Base-by-base conservation (phyloP, 2,113 vertebrate species). In the Aspidoscelis tigris region DNA sequence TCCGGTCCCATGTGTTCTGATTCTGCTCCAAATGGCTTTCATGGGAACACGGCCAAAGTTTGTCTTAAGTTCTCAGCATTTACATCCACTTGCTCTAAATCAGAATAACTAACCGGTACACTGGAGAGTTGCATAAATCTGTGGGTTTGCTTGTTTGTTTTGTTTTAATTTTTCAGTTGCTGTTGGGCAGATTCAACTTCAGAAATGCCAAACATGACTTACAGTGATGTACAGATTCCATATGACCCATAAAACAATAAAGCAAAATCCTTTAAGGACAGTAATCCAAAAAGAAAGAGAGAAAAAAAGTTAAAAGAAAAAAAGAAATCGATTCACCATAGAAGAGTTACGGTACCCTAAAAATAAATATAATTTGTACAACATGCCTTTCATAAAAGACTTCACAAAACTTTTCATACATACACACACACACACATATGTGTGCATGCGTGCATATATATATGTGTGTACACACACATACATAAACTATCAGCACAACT, bases 221-320 rank as follows among this genome's bases (percentile, higher is more conserved):
- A 83, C 86, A 86, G 78, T 87, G 50, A 87, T 87, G 90, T 91
- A 92, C 76, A 93, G 47, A 91, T 0, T 41, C 4, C 2, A 41
- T 89, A 93, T 89, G 81, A 87, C 33, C 83, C 2, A 50, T 88
- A 80, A 76, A 3, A 50, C 87, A 84, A 81, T 1, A 3, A 18
- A 53, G n/a, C 5, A 33, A 72, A 76, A 85, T 93, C 95, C 95
- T 93, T 22, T 81, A 80, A 94, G 94, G 95, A 95, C 81, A 16
- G 21, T 33, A 83, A 71, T 0, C 69, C 87, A 83, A 44, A 85
- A 79, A 58, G 1, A 33, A 33, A 33, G 33, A 33, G 33, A 33
- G n/a, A 33, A 33, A 33, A 33, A 33, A 33, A 33, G 33, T 33
- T 33, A 33, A 33, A 33, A 33, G 33, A 33, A 33, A 33, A 33